Conservation (phyloP, 2,797 vertebrate genomes). For the Peromyscus nudipes region DNA sequence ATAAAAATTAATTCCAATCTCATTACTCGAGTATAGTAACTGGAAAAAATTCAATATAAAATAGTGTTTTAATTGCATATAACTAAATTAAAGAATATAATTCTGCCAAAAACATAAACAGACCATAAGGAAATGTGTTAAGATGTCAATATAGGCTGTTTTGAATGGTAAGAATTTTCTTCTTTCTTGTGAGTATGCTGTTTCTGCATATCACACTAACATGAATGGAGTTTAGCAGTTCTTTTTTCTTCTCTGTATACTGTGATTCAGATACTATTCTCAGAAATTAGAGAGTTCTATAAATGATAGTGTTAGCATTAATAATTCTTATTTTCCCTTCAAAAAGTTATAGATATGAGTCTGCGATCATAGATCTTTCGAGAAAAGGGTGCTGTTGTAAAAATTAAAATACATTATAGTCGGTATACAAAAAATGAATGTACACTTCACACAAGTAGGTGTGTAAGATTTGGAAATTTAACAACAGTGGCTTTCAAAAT, state of each 20-base stretch:
- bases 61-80: slow-evolving; percentile 18
- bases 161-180: slow-evolving; percentile 35
- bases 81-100: slow-evolving; percentile 40
- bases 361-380: neutral
- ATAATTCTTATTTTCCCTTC: neutral
- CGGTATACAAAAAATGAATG: neutral
- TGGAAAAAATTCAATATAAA: slow-evolving; percentile 32
- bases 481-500: neutral
- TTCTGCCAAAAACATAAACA: slow-evolving; percentile 23
- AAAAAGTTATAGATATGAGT: neutral
- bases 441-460: neutral
- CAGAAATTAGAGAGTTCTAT: neutral
- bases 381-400: neutral
- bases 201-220: neutral
- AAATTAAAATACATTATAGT: neutral
- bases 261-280: neutral
- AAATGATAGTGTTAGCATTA: neutral
- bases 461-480: neutral
- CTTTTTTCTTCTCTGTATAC: neutral
- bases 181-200: neutral
- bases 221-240: slow-evolving; percentile 13
- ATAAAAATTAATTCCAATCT: slow-evolving; percentile 10
- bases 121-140: slow-evolving; percentile 31
- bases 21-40: neutral
- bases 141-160: slow-evolving; percentile 36